These are phyloP conservation scores for Bufo bufo DNA, from an alignment of 2,113 vertebrate genomes.

Conservation along the genomic window DNA sequence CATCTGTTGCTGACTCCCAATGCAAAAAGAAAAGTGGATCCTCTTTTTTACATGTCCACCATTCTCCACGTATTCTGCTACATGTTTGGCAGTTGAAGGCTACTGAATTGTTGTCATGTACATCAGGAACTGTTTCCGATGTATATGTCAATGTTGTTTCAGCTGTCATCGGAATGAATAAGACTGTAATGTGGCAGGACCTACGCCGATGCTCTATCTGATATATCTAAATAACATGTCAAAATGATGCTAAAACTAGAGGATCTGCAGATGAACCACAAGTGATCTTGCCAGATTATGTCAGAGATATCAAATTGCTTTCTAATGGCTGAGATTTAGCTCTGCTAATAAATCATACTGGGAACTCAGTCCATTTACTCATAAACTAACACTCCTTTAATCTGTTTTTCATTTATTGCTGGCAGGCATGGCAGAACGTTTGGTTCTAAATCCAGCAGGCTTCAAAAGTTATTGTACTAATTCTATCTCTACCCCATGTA, in stretches of 20 bases:
- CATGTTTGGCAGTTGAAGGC: background rate
- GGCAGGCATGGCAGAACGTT: background rate
- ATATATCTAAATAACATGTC: background rate
- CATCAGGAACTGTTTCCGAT: background rate
- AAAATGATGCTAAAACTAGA: background rate
- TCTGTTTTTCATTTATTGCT: conserved; percentile 2
- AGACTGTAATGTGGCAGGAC: background rate
- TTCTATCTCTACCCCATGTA: background rate
- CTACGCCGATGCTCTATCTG: background rate
- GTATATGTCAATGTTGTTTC: background rate
- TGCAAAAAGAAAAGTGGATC: no score
- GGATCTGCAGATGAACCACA: background rate
- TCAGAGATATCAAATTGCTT: background rate
- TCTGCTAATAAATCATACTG: background rate
- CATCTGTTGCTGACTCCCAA: no score
- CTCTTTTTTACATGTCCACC: no score
- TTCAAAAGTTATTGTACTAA: background rate
- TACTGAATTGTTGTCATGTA: background rate
- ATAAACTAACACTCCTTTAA: background rate
- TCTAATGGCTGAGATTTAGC: background rate
- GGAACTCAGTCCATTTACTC: background rate
- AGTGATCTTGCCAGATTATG: background rate
- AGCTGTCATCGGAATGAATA: background rate
- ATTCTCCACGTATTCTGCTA: no score
- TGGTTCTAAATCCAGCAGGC: background rate